Evolutionary conservation across 2,888 invertebrate genomes (phyloP), one percentile per base, ranked within the genome.

Genomic region (Orthosia gracilis): DNA sequence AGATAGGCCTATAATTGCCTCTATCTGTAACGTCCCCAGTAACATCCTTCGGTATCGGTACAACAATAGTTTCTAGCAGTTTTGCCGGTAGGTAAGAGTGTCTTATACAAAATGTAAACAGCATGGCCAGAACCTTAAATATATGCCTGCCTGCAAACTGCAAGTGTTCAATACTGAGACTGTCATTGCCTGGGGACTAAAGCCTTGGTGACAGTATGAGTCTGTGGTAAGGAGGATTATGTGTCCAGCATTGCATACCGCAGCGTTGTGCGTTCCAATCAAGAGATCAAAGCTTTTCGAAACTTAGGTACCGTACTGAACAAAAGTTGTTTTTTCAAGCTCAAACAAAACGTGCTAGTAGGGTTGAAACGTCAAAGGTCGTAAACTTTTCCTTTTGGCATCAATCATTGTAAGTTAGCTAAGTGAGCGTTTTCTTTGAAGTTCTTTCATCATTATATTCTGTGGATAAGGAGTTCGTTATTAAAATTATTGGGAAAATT

Each of bases 341-440:
- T 59, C 23, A 57, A 13, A 4, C n/a, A 57, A 57, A 69, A 12
- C n/a, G 40, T 40, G 26, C 26, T 26, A 26, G 26, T n/a, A 31
- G 55, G 13, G 49, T 49, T 72, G 40, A 11, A 45, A 49, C 21
- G 18, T 58, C 57, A 70, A 52, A 49, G n/a, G 5, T 45, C 52
- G 12, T 23, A 21, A 76, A 61, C 59, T 66, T 70, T 76, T 63
- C 57, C 52, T 78, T 76, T 63, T 49, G 23, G 1, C 4, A 45
- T 63, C 71, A 76, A 78, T 78, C 71, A 54, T 5, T n/a, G 47
- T 21, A 3, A 47, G 45, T 40, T 40, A n/a, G 7, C 31, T 31
- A 61, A 50, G 49, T 26, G 47, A 52, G n/a, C n/a, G 21, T 5
- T 57, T 69, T 58, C 52, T 78, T 76, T 78, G 62, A 78, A 52